Evolutionary conservation across 2,797 vertebrate species (phyloP).

Genomic region (Sebastes iracundus): DNA sequence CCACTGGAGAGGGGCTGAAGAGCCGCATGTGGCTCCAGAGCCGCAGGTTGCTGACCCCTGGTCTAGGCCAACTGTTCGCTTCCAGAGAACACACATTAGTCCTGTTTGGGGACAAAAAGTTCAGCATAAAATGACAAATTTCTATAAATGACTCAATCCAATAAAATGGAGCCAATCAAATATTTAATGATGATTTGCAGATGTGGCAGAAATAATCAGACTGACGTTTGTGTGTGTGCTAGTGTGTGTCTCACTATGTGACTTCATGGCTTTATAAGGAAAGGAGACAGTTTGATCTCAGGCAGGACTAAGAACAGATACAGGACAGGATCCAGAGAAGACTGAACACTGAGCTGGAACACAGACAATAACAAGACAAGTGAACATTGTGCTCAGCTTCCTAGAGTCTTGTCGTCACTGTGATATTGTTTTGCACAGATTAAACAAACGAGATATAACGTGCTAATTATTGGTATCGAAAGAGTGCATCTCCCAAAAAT

Average conservation of each 20-base stretch:
- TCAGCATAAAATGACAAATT: background rate
- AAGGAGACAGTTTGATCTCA: conserved; percentile 37
- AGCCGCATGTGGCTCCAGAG: no score
- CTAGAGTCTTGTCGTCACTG: background rate
- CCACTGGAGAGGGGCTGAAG: no score
- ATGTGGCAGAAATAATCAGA: background rate
- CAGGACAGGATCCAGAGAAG: background rate
- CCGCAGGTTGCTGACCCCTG: no score
- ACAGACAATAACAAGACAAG: background rate
- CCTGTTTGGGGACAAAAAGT: background rate
- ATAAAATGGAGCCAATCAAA: background rate
- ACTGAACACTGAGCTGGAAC: background rate
- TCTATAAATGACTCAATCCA: background rate
- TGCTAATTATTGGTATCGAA: background rate
- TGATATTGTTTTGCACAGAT: background rate
- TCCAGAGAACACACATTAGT: background rate
- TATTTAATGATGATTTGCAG: background rate
- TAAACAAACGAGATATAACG: background rate
- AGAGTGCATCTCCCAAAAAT: background rate
- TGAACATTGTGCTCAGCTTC: background rate
- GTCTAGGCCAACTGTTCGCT: background rate
- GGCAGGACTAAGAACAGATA: conserved; percentile 15
- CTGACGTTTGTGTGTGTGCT: background rate
- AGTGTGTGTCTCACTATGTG: background rate
- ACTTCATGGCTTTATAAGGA: conserved; percentile 43